These are phyloP conservation scores for Troilus luridus DNA, from an alignment of 2,888 invertebrate species.

Conservation along the genomic window DNA sequence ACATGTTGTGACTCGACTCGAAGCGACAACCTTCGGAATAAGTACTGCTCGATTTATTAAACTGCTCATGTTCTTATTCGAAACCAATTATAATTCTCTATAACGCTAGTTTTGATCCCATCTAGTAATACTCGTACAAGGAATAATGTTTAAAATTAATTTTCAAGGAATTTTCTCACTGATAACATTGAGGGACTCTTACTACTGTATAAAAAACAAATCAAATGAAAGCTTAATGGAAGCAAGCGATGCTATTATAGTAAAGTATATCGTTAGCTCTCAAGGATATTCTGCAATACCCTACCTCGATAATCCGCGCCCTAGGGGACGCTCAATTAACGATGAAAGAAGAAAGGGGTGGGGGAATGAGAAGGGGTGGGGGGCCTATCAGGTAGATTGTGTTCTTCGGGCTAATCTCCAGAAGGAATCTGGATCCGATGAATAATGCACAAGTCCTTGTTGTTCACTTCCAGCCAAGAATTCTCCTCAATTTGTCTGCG, in stretches of 20 bases:
- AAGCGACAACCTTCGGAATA: no score
- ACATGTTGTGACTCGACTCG: no score
- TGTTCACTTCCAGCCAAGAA: constrained; percentile 5
- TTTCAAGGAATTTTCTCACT: no score
- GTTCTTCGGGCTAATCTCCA: constrained; percentile 10
- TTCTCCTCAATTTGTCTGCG: constrained; percentile 33
- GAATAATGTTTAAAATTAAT: no score
- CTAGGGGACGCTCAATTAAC: not conserved
- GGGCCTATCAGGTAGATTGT: constrained; percentile 29
- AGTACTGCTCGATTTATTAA: no score
- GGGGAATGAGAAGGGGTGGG: not conserved
- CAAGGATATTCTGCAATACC: not conserved
- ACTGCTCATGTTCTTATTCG: no score
- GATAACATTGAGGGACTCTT: no score
- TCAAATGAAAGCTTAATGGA: not conserved
- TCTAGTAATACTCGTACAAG: no score
- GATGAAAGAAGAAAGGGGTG: not conserved
- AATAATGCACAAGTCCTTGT: constrained; percentile 34
- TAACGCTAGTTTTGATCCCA: no score
- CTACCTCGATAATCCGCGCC: not conserved
- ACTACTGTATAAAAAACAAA: not conserved
- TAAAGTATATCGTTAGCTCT: not conserved
- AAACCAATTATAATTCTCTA: no score
- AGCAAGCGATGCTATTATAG: not conserved
- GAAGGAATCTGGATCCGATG: constrained; percentile 15